These are phyloP conservation scores for Argyresthia goedartella DNA, from an alignment of 2,888 invertebrate genomes.

Conservation along the genomic window DNA sequence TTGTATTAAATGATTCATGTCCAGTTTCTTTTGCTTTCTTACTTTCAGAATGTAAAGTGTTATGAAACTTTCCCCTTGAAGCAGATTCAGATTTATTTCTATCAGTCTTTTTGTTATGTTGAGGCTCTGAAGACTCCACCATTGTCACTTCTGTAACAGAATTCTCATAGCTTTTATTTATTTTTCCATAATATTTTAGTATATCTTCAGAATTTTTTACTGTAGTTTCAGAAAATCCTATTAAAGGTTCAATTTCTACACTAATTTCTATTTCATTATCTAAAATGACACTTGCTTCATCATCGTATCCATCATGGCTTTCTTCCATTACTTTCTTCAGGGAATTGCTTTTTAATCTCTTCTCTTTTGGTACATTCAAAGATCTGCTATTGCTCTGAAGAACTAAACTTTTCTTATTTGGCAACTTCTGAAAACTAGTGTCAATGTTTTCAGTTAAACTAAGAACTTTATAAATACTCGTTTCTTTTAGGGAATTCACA, in stretches of 20 bases:
- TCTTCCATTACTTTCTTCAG: no score
- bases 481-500: not conserved
- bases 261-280: conserved; percentile 19
- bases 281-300: conserved; percentile 15
- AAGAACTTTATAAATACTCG: not conserved
- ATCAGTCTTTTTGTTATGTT: not conserved
- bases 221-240: conserved; percentile 24
- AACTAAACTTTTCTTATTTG: not conserved
- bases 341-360: conserved; percentile 2
- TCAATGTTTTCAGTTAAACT: not conserved
- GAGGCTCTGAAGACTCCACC: not conserved
- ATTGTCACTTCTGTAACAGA: not conserved
- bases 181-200: conserved; percentile 6
- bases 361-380: conserved; percentile 5
- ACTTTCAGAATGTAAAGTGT: not conserved
- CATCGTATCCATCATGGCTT: no score
- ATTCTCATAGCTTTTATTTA: conserved; percentile 6
- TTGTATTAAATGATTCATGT: conserved; percentile 22
- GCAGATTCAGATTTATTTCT: not conserved
- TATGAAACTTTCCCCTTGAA: not conserved
- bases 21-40: conserved; percentile 5
- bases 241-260: conserved; percentile 28
- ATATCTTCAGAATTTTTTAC: conserved; percentile 5
- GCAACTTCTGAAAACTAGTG: not conserved
- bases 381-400: not conserved